A percentile compares a stretch with the other conserved stretches of the same genome.
Evolutionary conservation across 1,140 invertebrate genomes (phyloP).

Genomic region (Heliconius himera): DNA sequence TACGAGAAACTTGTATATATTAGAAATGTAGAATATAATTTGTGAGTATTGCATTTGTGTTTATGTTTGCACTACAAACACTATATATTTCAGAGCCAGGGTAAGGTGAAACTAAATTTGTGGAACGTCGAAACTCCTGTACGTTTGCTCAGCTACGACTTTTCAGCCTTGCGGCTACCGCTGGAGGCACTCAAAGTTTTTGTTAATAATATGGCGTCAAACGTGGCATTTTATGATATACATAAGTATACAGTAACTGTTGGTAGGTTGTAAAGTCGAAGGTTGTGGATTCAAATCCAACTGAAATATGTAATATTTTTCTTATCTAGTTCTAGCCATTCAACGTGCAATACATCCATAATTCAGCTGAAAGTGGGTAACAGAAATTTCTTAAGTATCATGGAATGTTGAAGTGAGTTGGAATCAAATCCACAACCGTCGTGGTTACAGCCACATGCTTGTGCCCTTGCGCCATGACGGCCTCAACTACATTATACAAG

Average conservation of each 20-base stretch:
- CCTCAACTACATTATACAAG: too few species aligned
- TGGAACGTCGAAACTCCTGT: conserved; percentile 14
- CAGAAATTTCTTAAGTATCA: too few species aligned
- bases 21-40: neutral
- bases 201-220: neutral
- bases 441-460: too few species aligned
- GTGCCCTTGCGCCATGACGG: too few species aligned
- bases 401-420: too few species aligned
- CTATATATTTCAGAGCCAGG: neutral
- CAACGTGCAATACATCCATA: too few species aligned
- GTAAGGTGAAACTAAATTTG: neutral
- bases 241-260: neutral
- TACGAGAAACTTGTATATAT: neutral
- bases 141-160: conserved; percentile 31
- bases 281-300: too few species aligned
- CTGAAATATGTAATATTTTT: too few species aligned
- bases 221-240: neutral
- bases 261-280: neutral
- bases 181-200: neutral
- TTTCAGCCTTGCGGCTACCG: conserved; percentile 30
- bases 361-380: too few species aligned
- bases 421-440: too few species aligned
- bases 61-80: neutral
- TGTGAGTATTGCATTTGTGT: neutral
- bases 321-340: too few species aligned